Conservation (phyloP, 2,888 invertebrate genomes). For the Tachina lurida region DNA sequence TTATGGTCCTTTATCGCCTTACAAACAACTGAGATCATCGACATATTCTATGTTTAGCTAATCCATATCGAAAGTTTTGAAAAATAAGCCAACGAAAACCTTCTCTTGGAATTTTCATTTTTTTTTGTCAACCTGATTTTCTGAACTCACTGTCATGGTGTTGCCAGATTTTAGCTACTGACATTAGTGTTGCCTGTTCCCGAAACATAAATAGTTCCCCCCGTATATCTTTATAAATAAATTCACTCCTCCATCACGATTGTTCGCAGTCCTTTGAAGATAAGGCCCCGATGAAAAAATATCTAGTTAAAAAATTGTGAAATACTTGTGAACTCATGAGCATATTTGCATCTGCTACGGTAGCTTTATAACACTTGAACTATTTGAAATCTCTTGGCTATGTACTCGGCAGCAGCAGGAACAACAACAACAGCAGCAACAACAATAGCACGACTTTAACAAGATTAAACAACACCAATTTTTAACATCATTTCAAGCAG, state of each 20-base stretch:
- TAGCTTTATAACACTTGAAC: slow-evolving; percentile 70
- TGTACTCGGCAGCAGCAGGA: slow-evolving; percentile 22
- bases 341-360: slow-evolving; percentile 66
- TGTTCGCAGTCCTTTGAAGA: neutral
- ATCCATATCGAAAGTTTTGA: no score
- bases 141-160: no score
- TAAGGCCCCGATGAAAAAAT: slow-evolving; percentile 10
- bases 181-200: no score
- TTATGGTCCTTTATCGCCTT: no score
- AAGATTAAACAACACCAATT: slow-evolving; percentile 33
- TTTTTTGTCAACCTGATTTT: no score
- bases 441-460: neutral
- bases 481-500: slow-evolving; percentile 47
- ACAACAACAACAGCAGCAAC: slow-evolving; percentile 26
- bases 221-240: no score
- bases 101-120: no score
- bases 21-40: no score
- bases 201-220: no score
- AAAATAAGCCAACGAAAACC: neutral
- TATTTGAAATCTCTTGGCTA: slow-evolving; percentile 60
- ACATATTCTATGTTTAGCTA: no score
- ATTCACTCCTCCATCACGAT: neutral
- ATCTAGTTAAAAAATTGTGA: slow-evolving; percentile 56
- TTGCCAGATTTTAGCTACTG: no score
- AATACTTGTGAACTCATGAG: slow-evolving; percentile 61